Evolutionary conservation across 2,888 invertebrate species (phyloP), one percentile per base, ranked within the genome.

Genomic region (Trissolcus japonicus): DNA sequence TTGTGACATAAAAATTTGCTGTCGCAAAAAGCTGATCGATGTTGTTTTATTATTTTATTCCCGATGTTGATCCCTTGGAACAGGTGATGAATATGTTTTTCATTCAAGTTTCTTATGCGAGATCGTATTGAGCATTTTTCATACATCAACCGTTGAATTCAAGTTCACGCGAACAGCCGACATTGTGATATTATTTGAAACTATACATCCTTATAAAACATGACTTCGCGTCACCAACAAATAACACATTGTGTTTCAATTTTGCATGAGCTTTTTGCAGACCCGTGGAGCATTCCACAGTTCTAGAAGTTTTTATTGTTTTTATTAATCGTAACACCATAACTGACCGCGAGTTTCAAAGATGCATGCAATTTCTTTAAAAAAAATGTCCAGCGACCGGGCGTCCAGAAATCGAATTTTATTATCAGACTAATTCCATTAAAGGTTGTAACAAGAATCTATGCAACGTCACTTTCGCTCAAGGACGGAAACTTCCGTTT

Each of bases 401-500:
- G 4, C n/a, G 29, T n/a, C 6, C 6, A 11, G 17, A 41, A 57
- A 35, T 57, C 19, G 62, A 62, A 62, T 62, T 41, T 69, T 46
- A 69, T 69, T 69, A 4, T 43, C 14, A n/a, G 13, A 59, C 59
- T 72, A 54, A 73, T 73, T 72, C 21, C 54, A 56, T 43, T 6
- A 74, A 61, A 78, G 78, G 71, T 72, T 72, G 50, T 46, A 51
- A 40, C 48, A 72, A 63, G 63, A 61, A 67, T 62, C 56, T 62
- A 60, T 46, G 29, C 55, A 69, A 66, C 76, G 68, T 79, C 72
- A 65, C 55, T 51, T 74, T 43, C 21, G 55, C 11, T 25, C 65
- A 76, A 79, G 78, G 78, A 50, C 78, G 65, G 56, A 65, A 76
- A 62, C 61, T 73, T 72, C 76, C 71, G 68, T 61, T 40, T 68